Base-by-base conservation (phyloP, 2,888 invertebrate genomes). In the Cybosia mesomella region DNA sequence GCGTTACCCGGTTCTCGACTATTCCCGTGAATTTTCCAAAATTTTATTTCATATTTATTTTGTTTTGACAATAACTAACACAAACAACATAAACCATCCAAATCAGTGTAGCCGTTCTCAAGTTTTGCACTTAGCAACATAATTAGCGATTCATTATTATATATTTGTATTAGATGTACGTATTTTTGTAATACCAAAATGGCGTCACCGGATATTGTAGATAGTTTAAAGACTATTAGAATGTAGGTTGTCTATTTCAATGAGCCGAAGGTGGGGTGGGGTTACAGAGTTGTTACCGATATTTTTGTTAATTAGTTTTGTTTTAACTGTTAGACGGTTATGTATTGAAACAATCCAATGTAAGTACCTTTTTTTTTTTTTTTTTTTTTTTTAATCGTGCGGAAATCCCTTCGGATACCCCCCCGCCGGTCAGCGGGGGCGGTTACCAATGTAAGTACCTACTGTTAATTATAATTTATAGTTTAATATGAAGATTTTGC, bases 191-290 rank as follows among this genome's bases (percentile, higher is more conserved):
- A 49, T 49, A 9, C 18, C n/a, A 49, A 49, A 49, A 49, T 49
- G 49, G 49, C 49, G 0, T 49, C n/a, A 49, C 49, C 49, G 49
- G 18, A 49, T n/a, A 49, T 49, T 0, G n/a, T 49, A n/a, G n/a
- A 49, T n/a, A 9, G 49, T 49, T 49, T 49, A 49, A 9, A n/a
- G n/a, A n/a, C 49, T 49, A n/a, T 49, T 49, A 49, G n/a, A 49
- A 49, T 49, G 49, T 49, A 49, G 49, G 49, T 49, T 49, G 49
- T n/a, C 49, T 49, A n/a, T 49, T 49, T n/a, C 7, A 49, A 49
- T 49, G 49, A 49, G 49, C n/a, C 9, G 34, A 34, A 34, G 34
- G 34, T 4, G 49, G 49, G 49, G 49, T 5, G n/a, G n/a, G n/a
- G n/a, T n/a, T n/a, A 49, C 49, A 8, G 49, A 49, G 9, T 49